phyloP scores from a whole-genome alignment of 2,888 invertebrate genomes.

The Halictus ligatus region DNA sequence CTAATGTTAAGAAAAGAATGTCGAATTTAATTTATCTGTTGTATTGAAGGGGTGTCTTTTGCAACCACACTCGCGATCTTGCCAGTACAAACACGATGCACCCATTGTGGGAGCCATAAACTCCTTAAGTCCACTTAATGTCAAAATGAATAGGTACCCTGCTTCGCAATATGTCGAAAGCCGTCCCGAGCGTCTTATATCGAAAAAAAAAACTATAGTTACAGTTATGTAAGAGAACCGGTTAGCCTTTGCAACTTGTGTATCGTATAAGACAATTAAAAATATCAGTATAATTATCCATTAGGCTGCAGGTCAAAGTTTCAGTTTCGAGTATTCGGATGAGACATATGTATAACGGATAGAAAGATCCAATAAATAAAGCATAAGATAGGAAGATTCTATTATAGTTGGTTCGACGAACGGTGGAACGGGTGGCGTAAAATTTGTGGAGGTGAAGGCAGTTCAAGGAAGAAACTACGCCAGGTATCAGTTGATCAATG shows the following conservation, averaged over 20 bases:
- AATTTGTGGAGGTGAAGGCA: not conserved
- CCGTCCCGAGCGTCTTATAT: too few species aligned
- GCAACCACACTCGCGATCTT: too few species aligned
- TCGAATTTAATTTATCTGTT: too few species aligned
- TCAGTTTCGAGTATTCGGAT: not conserved
- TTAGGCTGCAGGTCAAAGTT: not conserved
- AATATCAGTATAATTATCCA: not conserved
- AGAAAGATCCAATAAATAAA: not conserved
- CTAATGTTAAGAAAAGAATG: too few species aligned
- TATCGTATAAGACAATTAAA: not conserved
- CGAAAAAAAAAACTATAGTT: not conserved
- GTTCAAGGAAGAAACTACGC: constrained; percentile 19
- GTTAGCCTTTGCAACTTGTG: not conserved
- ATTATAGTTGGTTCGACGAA: not conserved
- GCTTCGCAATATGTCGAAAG: too few species aligned
- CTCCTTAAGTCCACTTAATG: too few species aligned
- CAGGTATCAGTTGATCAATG: constrained; percentile 50
- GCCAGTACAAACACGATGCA: too few species aligned
- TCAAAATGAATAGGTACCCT: too few species aligned
- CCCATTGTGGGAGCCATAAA: too few species aligned
- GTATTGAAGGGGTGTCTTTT: too few species aligned
- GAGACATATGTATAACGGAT: not conserved
- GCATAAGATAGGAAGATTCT: not conserved
- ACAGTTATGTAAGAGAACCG: not conserved
- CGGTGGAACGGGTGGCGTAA: not conserved